Percentiles rank a stretch among this genome's conserved stretches.
Conservation (phyloP, 1,140 invertebrate genomes). For the Aradophagus sp. region DNA sequence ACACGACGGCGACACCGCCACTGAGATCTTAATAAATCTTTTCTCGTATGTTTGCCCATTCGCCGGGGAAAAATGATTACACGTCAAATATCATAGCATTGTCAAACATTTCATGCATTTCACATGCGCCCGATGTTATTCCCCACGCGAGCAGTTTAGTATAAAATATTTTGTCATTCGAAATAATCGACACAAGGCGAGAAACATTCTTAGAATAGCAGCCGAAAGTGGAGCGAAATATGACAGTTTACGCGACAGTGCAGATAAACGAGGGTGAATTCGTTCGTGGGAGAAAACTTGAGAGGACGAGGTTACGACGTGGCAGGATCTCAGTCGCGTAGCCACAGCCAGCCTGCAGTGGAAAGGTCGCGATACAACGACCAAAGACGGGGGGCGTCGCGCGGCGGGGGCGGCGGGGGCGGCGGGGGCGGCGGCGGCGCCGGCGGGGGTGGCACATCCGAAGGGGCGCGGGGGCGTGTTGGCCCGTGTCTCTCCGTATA, state of each 20-base stretch:
- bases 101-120: conserved; percentile 36
- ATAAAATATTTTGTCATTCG: conserved; percentile 55
- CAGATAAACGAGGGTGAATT: conserved; percentile 50
- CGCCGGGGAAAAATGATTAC: conserved; percentile 14
- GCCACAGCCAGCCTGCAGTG: conserved; percentile 28
- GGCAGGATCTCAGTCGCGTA: conserved; percentile 31
- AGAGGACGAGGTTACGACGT: conserved; percentile 39
- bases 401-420: conserved; percentile 13
- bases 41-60: conserved; percentile 1
- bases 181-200: conserved; percentile 45
- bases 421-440: conserved; percentile 11
- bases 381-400: conserved; percentile 6
- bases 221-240: conserved; percentile 41
- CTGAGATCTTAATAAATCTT: conserved; percentile 2
- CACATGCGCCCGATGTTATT: conserved; percentile 20
- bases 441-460: conserved; percentile 1
- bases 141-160: conserved; percentile 35
- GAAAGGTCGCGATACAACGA: conserved; percentile 51
- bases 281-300: conserved; percentile 35
- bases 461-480: conserved; percentile 34
- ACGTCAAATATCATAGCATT: conserved; percentile 32
- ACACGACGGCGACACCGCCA: no score
- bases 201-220: conserved; percentile 39
- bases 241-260: conserved; percentile 50
- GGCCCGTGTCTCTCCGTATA: conserved; percentile 63